Percentiles rank a stretch among this genome's conserved stretches.
These are phyloP conservation scores for Paratilapia polleni DNA, from an alignment of 2,113 vertebrate genomes.

Conservation along the genomic window DNA sequence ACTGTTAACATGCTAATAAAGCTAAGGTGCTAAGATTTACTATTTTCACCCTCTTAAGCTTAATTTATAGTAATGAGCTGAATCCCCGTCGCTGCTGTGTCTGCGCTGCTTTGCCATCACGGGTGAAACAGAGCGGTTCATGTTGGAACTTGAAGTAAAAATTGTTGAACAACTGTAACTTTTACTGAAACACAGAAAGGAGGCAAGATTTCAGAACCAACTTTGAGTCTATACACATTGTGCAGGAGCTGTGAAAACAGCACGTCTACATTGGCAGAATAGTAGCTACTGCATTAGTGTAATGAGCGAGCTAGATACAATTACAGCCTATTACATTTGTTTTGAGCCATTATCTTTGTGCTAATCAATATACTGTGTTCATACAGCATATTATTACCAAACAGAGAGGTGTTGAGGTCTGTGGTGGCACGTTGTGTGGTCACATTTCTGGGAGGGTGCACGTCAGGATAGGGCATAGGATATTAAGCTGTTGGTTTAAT, in stretches of 20 bases:
- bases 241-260: neutral
- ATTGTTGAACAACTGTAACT: too few relatives aligned
- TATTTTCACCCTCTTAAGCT: neutral
- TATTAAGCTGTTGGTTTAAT: neutral
- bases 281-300: accelerated
- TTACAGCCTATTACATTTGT: neutral
- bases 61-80: neutral
- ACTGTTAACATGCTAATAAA: neutral
- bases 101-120: neutral
- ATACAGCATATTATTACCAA: neutral
- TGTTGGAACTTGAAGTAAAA: too few relatives aligned
- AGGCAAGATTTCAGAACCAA: accelerated
- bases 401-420: neutral
- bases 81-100: neutral
- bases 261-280: too few relatives aligned
- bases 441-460: neutral
- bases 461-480: neutral
- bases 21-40: neutral
- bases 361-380: neutral
- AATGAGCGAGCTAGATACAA: neutral
- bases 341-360: neutral
- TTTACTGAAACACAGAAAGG: neutral
- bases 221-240: neutral
- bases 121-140: neutral
- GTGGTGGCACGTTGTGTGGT: too few relatives aligned